Base-by-base conservation (phyloP, 2,888 invertebrate species). In the Stenotaenia linearis region DNA sequence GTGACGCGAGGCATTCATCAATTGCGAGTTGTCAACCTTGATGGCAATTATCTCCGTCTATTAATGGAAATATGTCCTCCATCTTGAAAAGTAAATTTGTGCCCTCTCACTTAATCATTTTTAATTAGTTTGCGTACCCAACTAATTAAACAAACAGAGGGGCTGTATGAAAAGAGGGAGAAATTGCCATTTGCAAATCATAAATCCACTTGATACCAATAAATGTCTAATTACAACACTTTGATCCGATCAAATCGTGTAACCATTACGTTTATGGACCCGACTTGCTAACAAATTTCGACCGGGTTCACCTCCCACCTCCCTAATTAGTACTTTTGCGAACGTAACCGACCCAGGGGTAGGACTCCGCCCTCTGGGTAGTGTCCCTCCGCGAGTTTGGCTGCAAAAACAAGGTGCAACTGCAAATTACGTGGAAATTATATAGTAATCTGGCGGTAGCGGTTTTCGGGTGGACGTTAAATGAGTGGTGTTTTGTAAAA, bases 31-130 rank as follows among this genome's bases (percentile, higher is more conserved):
- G 69, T 69, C 69, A 69, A 69, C 69, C 28, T 69, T 69, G 25
- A 1, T 28, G 69, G 28, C 69, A 69, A 69, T 69, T 69, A 69
- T 69, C 69, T 69, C 7, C 50, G 21, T 6, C 69, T 69, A 69
- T 69, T 69, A 69, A 69, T 69, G 69, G 69, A 69, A 69, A 69
- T 69, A 69, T 69, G 69, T 69, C 69, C 69, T 69, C 69, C 69
- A 69, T 69, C 28, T 69, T 69, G 69, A 69, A 69, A 69, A 69
- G 69, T 69, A 69, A 69, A 69, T 69, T 69, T 28, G 69, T 69
- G 69, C 69, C 69, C 69, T 69, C 69, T 69, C 69, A 69, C 69
- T 69, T 69, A 69, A 69, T 69, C 69, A 69, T 69, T 69, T 69
- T 69, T 69, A 69, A 69, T 69, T 69, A 69, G 69, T 69, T 69